Conservation (phyloP, 2,797 vertebrate species). For the Chaetophractus vellerosus region DNA sequence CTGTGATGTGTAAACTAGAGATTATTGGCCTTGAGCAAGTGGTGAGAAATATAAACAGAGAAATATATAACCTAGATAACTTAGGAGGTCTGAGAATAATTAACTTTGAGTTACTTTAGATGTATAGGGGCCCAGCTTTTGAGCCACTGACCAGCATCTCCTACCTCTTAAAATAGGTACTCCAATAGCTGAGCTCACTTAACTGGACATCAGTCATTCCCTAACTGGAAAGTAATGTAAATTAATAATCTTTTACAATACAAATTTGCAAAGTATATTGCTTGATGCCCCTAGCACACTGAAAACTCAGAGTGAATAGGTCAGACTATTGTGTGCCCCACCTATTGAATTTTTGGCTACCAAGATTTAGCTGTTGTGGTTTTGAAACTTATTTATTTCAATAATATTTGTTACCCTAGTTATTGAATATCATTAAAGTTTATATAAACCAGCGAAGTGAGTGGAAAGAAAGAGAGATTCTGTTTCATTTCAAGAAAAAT, state of each 20-base stretch:
- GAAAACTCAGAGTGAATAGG: not conserved
- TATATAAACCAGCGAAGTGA: not conserved
- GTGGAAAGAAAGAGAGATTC: not conserved
- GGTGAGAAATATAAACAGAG: not conserved
- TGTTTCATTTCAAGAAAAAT: not conserved
- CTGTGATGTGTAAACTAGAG: not conserved
- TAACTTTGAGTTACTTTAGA: not conserved
- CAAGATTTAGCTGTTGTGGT: not conserved
- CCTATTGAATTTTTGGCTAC: not conserved
- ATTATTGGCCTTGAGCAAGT: not conserved
- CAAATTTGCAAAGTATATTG: not conserved
- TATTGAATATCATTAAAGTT: constrained; percentile 41
- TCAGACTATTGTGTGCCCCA: not conserved
- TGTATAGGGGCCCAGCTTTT: not conserved
- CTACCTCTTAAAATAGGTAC: not conserved
- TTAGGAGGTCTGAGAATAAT: not conserved
- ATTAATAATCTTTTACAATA: not conserved
- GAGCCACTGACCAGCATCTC: not conserved
- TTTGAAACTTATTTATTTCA: not conserved
- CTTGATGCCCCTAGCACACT: not conserved
- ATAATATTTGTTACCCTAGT: not conserved
- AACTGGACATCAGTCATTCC: not conserved
- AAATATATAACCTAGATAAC: not conserved
- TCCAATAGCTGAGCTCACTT: not conserved
- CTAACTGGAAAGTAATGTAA: not conserved